Conservation (phyloP, 2,113 vertebrate species). For the Ageneiosus marmoratus region DNA sequence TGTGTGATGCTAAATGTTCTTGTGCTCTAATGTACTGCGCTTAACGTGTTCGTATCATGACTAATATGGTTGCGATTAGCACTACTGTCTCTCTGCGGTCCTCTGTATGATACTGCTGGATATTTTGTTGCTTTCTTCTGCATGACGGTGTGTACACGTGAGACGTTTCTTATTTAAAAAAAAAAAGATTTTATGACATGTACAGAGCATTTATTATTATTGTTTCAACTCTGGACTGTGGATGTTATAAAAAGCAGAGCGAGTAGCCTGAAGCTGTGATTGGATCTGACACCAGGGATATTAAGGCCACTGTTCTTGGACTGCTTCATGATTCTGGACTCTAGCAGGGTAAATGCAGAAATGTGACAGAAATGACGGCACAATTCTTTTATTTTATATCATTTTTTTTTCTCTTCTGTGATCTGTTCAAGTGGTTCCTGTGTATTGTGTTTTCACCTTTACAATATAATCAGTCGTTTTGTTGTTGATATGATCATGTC, state of each 20-base stretch:
- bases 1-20: conserved; percentile 59
- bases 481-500: conserved; percentile 49
- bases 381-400: conserved; percentile 1
- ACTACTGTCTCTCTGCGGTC: conserved; percentile 55
- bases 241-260: neutral
- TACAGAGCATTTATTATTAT: conserved; percentile 39
- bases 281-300: conserved; percentile 30
- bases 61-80: conserved; percentile 63
- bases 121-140: conserved; percentile 73
- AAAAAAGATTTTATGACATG: conserved; percentile 29
- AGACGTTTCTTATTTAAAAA: conserved; percentile 52
- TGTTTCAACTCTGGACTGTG: conserved; percentile 11
- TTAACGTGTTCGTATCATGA: conserved; percentile 67
- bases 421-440: conserved; percentile 63
- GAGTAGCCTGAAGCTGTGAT: conserved; percentile 20
- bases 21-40: conserved; percentile 69
- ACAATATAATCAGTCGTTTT: conserved; percentile 73
- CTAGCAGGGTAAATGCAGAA: conserved; percentile 27
- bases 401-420: conserved; percentile 64
- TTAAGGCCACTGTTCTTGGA: conserved; percentile 24
- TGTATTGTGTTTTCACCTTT: conserved; percentile 71
- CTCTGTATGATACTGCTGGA: conserved; percentile 64
- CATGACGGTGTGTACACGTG: conserved; percentile 65
- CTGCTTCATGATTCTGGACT: conserved; percentile 31
- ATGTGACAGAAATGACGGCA: conserved; percentile 9